Percentiles rank a stretch among this genome's conserved stretches.
phyloP scores from a whole-genome alignment of 2,888 invertebrate species.

The Ophioninae sp. region DNA sequence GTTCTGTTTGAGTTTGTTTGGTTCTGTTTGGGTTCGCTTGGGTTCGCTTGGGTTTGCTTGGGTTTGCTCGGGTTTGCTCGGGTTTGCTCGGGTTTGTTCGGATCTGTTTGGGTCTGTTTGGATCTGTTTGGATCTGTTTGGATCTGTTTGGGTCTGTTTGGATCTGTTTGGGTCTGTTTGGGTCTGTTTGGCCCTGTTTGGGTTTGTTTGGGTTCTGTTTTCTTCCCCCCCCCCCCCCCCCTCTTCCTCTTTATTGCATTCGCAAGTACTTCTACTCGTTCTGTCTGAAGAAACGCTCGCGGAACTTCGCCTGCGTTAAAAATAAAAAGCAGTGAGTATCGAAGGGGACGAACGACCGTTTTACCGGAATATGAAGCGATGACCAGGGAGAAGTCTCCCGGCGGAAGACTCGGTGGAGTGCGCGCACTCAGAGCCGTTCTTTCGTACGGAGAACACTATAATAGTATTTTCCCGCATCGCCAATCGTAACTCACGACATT shows the following conservation, averaged over 20 bases:
- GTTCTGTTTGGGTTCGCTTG: too few species aligned
- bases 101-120: too few species aligned
- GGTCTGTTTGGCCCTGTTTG: too few species aligned
- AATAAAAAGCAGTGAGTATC: background rate
- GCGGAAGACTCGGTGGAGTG: slow-evolving; percentile 44
- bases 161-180: too few species aligned
- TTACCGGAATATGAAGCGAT: slow-evolving; percentile 23
- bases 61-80: too few species aligned
- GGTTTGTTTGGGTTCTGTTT: too few species aligned
- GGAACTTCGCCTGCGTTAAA: background rate
- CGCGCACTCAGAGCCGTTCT: slow-evolving; percentile 70
- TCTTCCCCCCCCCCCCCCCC: background rate
- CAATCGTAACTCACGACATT: background rate
- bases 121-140: too few species aligned
- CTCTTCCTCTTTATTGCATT: background rate
- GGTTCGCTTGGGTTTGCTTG: too few species aligned
- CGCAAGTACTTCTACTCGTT: background rate
- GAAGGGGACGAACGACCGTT: slow-evolving; percentile 30
- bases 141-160: too few species aligned
- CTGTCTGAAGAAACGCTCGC: background rate
- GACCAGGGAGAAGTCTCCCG: slow-evolving; percentile 1
- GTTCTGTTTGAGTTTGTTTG: too few species aligned
- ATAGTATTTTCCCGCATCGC: slow-evolving; percentile 44
- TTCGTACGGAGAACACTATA: slow-evolving; percentile 66
- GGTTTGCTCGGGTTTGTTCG: too few species aligned